phyloP scores from a whole-genome alignment of 1,140 invertebrate genomes.

The Papilio polytes region DNA sequence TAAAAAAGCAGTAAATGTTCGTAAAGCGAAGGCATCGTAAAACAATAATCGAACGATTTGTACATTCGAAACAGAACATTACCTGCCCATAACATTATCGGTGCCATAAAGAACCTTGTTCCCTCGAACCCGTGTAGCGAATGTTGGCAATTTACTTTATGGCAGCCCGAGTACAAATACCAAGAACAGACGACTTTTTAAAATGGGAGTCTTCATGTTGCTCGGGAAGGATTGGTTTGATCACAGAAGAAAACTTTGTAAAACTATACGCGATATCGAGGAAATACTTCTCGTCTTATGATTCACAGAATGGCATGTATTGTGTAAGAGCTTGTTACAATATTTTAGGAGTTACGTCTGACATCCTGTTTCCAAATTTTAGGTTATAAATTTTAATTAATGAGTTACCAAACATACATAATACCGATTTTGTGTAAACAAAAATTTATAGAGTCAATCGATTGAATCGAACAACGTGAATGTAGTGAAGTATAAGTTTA shows the following conservation, averaged over 20 bases:
- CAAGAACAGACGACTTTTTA: slow-evolving; percentile 45
- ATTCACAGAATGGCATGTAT: too few relatives aligned
- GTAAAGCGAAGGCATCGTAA: slow-evolving; percentile 62
- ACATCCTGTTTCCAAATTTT: too few relatives aligned
- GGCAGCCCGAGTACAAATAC: slow-evolving; percentile 63
- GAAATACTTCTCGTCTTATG: too few relatives aligned
- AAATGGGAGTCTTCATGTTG: slow-evolving; percentile 42
- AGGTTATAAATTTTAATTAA: too few relatives aligned
- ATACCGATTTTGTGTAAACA: too few relatives aligned
- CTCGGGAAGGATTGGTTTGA: neutral
- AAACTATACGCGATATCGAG: slow-evolving; percentile 1
- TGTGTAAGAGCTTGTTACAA: too few relatives aligned
- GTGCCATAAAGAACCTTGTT: slow-evolving; percentile 72
- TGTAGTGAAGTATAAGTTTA: slow-evolving; percentile 19
- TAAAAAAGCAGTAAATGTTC: slow-evolving; percentile 41
- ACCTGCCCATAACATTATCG: slow-evolving; percentile 80
- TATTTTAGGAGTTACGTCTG: too few relatives aligned
- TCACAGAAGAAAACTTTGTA: neutral
- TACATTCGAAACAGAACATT: slow-evolving; percentile 73
- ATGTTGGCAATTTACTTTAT: slow-evolving; percentile 80
- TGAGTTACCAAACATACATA: too few relatives aligned
- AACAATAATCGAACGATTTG: slow-evolving; percentile 73
- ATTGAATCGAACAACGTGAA: slow-evolving; percentile 5
- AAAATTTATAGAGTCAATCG: neutral
- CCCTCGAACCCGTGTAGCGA: slow-evolving; percentile 70